Conservation (phyloP, 2,888 invertebrate species). For the Lepetodrilus schrolli region DNA sequence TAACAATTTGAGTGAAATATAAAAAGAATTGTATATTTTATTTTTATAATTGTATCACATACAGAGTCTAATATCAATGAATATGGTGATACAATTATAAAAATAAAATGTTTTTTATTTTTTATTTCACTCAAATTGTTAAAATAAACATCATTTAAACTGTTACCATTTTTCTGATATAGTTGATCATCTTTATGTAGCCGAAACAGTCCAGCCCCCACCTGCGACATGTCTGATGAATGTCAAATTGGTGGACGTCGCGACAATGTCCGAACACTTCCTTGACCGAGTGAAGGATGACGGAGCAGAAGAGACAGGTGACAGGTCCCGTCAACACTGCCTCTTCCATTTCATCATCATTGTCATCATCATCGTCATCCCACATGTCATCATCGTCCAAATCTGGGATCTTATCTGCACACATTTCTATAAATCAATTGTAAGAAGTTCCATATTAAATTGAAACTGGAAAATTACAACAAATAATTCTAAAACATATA, state of each 20-base stretch:
- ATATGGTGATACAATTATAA: no score
- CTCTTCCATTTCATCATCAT: slow-evolving; percentile 44
- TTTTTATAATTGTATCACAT: not conserved
- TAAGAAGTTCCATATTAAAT: no score
- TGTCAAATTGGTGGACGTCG: slow-evolving; percentile 53
- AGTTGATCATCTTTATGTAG: slow-evolving; percentile 74
- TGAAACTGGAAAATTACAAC: no score
- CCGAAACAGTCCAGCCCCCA: slow-evolving; percentile 65
- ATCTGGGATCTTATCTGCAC: no score
- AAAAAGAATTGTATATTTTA: no score
- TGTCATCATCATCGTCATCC: slow-evolving; percentile 43
- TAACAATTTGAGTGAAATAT: no score
- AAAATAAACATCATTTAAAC: not conserved
- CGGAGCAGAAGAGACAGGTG: slow-evolving; percentile 62
- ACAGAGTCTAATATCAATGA: not conserved
- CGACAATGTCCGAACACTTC: slow-evolving; percentile 55
- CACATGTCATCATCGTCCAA: slow-evolving; percentile 43
- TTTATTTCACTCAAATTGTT: no score
- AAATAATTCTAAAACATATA: no score
- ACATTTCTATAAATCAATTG: no score
- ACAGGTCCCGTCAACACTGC: slow-evolving; percentile 46
- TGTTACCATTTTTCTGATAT: slow-evolving; percentile 63
- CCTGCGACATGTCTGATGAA: slow-evolving; percentile 43
- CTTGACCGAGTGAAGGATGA: slow-evolving; percentile 42
- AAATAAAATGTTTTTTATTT: no score